These are phyloP conservation scores for Tolmerus cingulatus DNA, from an alignment of 2,888 invertebrate species.

Conservation along the genomic window DNA sequence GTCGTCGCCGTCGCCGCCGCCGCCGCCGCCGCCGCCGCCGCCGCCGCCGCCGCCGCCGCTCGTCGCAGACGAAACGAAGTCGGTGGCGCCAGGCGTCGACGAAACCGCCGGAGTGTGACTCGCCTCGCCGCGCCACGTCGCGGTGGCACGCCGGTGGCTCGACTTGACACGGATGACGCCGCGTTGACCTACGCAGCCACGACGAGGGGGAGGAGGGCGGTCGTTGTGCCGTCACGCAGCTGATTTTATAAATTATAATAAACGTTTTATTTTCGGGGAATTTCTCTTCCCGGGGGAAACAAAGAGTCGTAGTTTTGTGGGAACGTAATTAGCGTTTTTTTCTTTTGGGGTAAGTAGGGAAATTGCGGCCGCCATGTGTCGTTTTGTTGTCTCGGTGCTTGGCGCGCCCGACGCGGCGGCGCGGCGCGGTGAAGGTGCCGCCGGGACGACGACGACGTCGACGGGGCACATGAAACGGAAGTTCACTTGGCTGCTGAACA, in stretches of 20 bases:
- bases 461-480: not conserved
- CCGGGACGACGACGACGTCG: not conserved
- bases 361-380: conserved; percentile 26
- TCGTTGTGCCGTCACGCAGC: not conserved
- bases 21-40: no score
- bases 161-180: not conserved
- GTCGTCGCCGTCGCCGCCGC: not conserved
- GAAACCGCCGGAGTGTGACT: conserved; percentile 13
- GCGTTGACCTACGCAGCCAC: conserved; percentile 13
- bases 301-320: not conserved
- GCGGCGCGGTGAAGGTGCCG: not conserved
- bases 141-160: not conserved
- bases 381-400: not conserved
- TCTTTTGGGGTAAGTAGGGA: not conserved
- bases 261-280: not conserved
- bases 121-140: no score
- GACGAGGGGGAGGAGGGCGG: not conserved
- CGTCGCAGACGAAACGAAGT: conserved; percentile 19
- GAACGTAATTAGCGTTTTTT: conserved; percentile 19
- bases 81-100: conserved; percentile 26
- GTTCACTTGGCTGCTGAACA: conserved; percentile 28
- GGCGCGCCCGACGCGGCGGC: not conserved
- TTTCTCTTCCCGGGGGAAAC: not conserved
- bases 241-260: not conserved
- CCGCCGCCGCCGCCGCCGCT: not conserved